Evolutionary conservation across 2,113 vertebrate species (phyloP).

Genomic region (Struthio camelus): DNA sequence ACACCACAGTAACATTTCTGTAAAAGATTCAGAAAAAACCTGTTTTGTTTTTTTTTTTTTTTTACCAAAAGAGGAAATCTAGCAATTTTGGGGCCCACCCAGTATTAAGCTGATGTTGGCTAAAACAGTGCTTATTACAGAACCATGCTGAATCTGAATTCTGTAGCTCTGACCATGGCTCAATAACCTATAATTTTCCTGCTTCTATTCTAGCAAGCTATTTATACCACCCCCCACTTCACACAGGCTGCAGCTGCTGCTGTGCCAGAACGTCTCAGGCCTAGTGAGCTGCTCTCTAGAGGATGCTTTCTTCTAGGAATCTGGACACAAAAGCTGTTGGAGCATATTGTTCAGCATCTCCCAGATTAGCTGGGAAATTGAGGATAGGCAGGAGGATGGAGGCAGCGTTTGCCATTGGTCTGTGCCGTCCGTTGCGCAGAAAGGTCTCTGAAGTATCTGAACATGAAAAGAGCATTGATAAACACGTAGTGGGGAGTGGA

Average conservation of each 20-base stretch:
- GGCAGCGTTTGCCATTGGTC: neutral
- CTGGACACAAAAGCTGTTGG: neutral
- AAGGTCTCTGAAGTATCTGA: neutral
- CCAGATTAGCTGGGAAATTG: neutral
- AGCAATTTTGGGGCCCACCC: neutral
- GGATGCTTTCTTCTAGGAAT: slow-evolving; percentile 58
- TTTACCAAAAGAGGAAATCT: neutral
- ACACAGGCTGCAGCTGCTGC: slow-evolving; percentile 36
- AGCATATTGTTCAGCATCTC: neutral
- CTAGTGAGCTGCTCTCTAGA: neutral
- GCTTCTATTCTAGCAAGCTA: slow-evolving; percentile 20
- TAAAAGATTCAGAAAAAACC: neutral
- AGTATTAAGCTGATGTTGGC: neutral
- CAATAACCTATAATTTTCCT: neutral
- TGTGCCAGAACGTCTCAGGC: neutral
- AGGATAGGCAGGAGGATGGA: neutral
- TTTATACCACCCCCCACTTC: slow-evolving; percentile 20
- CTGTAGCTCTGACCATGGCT: neutral
- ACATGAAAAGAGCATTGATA: neutral
- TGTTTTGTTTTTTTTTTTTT: no score
- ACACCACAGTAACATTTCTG: neutral
- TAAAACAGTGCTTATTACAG: neutral
- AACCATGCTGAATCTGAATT: neutral
- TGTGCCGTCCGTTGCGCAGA: neutral
- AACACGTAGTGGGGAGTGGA: neutral